A percentile compares a stretch with the other conserved stretches of the same genome.
phyloP scores from a whole-genome alignment of 2,113 vertebrate genomes.

The Silurus asotus region DNA sequence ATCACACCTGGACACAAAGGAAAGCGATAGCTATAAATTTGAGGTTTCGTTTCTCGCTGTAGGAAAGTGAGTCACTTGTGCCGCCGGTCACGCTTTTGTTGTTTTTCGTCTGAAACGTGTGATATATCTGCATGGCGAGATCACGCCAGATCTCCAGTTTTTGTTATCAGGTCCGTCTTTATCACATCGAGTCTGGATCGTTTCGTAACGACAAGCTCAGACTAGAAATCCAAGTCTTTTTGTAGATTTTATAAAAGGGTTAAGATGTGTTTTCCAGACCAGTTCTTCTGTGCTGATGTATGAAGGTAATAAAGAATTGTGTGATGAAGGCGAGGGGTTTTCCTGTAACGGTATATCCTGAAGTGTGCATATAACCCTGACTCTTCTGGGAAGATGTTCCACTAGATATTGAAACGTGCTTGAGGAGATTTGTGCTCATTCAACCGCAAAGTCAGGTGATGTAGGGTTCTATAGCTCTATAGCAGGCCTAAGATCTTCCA shows the following conservation, averaged over 20 bases:
- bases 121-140: background rate
- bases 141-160: background rate
- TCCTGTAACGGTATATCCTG: too few relatives aligned
- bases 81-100: constrained; percentile 30
- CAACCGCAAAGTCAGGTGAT: too few relatives aligned
- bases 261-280: too few relatives aligned
- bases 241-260: background rate
- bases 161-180: constrained; percentile 30
- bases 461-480: too few relatives aligned
- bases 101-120: constrained; percentile 41
- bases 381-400: too few relatives aligned
- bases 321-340: too few relatives aligned
- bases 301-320: too few relatives aligned
- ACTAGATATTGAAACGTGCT: too few relatives aligned
- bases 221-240: background rate
- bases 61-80: constrained; percentile 28
- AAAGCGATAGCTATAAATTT: constrained; percentile 3
- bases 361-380: too few relatives aligned
- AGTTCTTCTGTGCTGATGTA: too few relatives aligned
- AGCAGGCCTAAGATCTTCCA: too few relatives aligned
- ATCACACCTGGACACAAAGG: constrained; percentile 11
- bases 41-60: constrained; percentile 21
- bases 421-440: too few relatives aligned
- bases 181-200: background rate
- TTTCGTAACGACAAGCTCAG: background rate